Evolutionary conservation across 1,140 invertebrate species (phyloP), one percentile per base, ranked within the genome.

Genomic region (Fopius arisanus): DNA sequence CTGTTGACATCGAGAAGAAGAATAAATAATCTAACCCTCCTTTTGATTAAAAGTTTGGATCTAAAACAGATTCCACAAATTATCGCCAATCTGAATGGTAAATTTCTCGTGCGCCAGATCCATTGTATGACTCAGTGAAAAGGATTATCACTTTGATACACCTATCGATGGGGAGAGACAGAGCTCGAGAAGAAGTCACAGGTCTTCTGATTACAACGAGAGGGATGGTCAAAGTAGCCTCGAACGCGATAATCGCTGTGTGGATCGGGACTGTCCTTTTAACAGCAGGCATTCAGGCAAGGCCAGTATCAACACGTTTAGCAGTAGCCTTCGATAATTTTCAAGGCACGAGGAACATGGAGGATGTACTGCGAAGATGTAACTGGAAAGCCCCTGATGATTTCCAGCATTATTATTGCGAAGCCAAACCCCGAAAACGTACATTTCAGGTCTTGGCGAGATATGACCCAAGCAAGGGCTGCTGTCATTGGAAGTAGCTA

Each of bases 11-110:
- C 83, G 0, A 81, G 84, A 1, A 74, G 83, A 7, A 76, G 83
- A 69, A 77, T 86, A 3, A 83, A 84, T 72, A 81, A 85, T 74
- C 62, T 85, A 2, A 81, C 84, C 0, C 73, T 84, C 12, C 73
- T 85, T 40, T 72, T 75, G 28, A 79, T 78, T 19, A 72, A 78
- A 10, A n/a, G 2, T 85, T 82, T 77, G 81, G 81, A 84, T 82
- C 76, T 2, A 84, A 84, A 73, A 84, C 83, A 1, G 84, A 84
- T 69, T 75, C 63, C 2, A 14, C 21, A 0, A 71, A 62, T 14
- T 68, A 80, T 63, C 51, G 76, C 70, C 83, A 86, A 68, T 84
- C 82, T 21, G 81, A 79, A 6, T 86, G 82, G 81, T 74, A 72
- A 3, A 67, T 86, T 3, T 74, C 77, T 70, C 79, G 41, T 4